These are phyloP conservation scores for Phaetusa simplex DNA, from an alignment of 2,113 vertebrate genomes.

Conservation along the genomic window DNA sequence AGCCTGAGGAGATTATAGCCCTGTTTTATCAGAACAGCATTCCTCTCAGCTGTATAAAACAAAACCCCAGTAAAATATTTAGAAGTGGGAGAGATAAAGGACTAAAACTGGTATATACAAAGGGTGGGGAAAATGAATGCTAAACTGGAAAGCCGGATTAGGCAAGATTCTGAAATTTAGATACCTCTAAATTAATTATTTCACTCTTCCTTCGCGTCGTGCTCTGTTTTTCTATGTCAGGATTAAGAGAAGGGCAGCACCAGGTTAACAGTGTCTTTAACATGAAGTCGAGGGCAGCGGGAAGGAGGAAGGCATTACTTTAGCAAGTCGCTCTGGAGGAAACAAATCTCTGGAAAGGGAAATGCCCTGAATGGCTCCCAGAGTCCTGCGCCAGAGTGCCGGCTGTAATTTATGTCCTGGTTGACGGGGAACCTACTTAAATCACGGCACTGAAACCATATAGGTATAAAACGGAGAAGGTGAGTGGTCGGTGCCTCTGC, in stretches of 20 bases:
- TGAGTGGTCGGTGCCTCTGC: background rate
- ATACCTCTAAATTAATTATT: constrained; percentile 30
- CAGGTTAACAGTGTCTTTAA: constrained; percentile 26
- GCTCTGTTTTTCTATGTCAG: background rate
- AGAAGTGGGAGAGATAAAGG: constrained; percentile 55
- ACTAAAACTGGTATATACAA: constrained; percentile 27
- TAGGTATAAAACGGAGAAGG: background rate
- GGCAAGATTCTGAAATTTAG: constrained; percentile 39
- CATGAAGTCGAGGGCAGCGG: background rate
- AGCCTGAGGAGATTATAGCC: constrained; percentile 21
- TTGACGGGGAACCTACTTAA: constrained; percentile 9
- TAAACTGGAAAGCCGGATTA: background rate
- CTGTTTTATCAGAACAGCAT: constrained; percentile 36
- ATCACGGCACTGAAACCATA: constrained; percentile 4
- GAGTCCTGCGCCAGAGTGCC: background rate
- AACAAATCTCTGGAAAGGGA: constrained; percentile 53
- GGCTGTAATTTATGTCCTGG: constrained; percentile 16
- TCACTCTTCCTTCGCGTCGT: background rate
- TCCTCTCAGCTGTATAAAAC: constrained; percentile 51
- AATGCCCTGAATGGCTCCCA: constrained; percentile 39
- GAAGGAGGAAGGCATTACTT: constrained; percentile 54
- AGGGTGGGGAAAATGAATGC: constrained; percentile 4
- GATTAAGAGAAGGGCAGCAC: constrained; percentile 20
- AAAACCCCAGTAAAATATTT: constrained; percentile 57
- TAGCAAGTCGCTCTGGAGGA: background rate